Evolutionary conservation across 1,140 invertebrate genomes (phyloP).

Genomic region (Bombus vancouverensis): DNA sequence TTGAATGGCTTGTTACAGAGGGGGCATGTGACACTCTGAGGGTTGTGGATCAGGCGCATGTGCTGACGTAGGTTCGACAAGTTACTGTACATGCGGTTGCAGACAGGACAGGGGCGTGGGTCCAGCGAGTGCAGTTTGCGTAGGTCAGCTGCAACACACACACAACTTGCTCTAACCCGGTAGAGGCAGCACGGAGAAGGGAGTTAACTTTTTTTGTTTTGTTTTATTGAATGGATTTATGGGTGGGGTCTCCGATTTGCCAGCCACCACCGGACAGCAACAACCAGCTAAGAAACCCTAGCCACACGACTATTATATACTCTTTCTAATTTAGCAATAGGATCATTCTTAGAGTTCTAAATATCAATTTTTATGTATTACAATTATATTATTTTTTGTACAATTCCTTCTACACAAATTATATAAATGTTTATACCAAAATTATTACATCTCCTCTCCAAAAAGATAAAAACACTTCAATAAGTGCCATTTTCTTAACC

Average conservation of each 20-base stretch:
- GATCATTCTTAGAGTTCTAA: slow-evolving; percentile 14
- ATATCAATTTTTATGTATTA: background rate
- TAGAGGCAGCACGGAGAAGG: slow-evolving; percentile 81
- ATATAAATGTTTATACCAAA: background rate
- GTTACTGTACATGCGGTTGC: slow-evolving; percentile 91
- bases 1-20: slow-evolving; percentile 90
- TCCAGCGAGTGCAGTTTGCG: slow-evolving; percentile 87
- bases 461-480: background rate
- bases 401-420: background rate
- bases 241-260: slow-evolving; percentile 63
- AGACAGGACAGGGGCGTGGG: slow-evolving; percentile 88
- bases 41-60: slow-evolving; percentile 91
- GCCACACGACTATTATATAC: slow-evolving; percentile 64
- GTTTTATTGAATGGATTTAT: slow-evolving; percentile 45
- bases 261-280: slow-evolving; percentile 83
- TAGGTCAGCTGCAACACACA: slow-evolving; percentile 84
- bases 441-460: background rate
- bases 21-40: slow-evolving; percentile 88
- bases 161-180: slow-evolving; percentile 83
- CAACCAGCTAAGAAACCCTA: slow-evolving; percentile 82
- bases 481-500: background rate
- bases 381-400: background rate
- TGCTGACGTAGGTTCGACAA: slow-evolving; percentile 91
- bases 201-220: slow-evolving; percentile 69
- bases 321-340: slow-evolving; percentile 47